Percentiles rank a stretch among this genome's conserved stretches.
These are phyloP conservation scores for Microchirus variegatus DNA, from an alignment of 2,797 vertebrate genomes.

Conservation along the genomic window DNA sequence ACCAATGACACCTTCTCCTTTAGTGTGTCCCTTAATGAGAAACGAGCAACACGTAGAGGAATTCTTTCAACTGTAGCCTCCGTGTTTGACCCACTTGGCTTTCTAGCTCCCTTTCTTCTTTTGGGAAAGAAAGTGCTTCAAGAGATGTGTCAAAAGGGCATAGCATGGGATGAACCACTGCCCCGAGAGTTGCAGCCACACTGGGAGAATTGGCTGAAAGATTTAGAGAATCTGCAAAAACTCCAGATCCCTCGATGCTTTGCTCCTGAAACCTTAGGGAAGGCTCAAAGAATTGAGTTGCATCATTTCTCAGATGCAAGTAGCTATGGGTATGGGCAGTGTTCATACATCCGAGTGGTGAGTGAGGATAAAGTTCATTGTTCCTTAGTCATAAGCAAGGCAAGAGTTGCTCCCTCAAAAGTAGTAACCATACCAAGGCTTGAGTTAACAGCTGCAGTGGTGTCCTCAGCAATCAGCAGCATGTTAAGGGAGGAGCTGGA, in stretches of 20 bases:
- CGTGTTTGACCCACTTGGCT: conserved; percentile 12
- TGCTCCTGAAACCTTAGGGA: background rate
- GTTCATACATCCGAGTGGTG: conserved; percentile 13
- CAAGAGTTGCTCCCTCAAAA: conserved; percentile 15
- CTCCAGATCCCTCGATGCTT: conserved; percentile 21
- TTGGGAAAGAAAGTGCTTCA: conserved; percentile 12
- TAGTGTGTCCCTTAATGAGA: no score
- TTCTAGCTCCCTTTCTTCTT: conserved; percentile 30
- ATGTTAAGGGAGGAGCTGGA: conserved; percentile 12
- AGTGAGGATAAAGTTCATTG: conserved; percentile 22
- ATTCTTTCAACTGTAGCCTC: no score
- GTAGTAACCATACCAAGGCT: conserved; percentile 26
- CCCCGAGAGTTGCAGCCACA: background rate
- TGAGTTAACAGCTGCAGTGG: conserved; percentile 14
- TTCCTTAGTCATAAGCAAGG: conserved; percentile 22
- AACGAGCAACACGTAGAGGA: no score
- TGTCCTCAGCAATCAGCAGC: background rate
- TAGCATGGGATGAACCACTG: conserved; percentile 35
- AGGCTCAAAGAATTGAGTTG: conserved; percentile 8
- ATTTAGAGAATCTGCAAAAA: conserved; percentile 10
- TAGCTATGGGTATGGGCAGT: background rate
- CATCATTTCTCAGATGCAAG: conserved; percentile 14
- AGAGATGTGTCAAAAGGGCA: conserved; percentile 34
- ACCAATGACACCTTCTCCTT: no score
- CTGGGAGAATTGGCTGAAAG: conserved; percentile 27